Base-by-base conservation (phyloP, 2,888 invertebrate species). In the Leucophenga montana region DNA sequence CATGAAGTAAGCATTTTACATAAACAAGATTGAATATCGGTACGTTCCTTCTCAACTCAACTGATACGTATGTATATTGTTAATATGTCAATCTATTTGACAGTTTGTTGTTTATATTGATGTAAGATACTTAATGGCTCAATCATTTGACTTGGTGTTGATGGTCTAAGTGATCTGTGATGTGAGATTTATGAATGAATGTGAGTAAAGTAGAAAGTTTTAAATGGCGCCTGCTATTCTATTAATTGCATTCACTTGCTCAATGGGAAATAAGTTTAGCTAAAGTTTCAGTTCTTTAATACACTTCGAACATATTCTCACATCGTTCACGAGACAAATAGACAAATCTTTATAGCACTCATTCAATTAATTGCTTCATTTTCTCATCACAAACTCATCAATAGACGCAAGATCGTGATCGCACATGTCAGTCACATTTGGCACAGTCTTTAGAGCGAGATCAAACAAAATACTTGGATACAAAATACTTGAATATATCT, bases 291-390 rank as follows among this genome's bases (percentile, higher is more conserved):
- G n/a, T n/a, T n/a, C n/a, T 39, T 39, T 39, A 39, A 39, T 11
- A 39, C 5, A 39, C 8, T 39, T 27, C 27, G 4, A 27, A 11
- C 39, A 39, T 39, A 14, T 68, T 68, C 67, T 61, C 67, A 61
- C 67, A 61, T 59, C 67, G 59, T 27, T 67, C 46, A 61, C 14
- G 46, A n/a, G 46, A 13, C n/a, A 20, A 44, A 33, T 33, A 14
- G 31, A 59, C 59, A 59, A 59, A 59, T 27, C 27, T 27, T 6
- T 6, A 46, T n/a, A 4, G 16, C 57, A 22, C 33, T 70, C 54
- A 22, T 27, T 54, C 66, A 79, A 75, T 71, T 83, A 83, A 82
- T 82, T 79, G 78, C 82, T 82, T 83, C 73, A 82, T 82, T 82
- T 82, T 80, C 77, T 74, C 75, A 77, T 77, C 72, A 73, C 78